These are phyloP conservation scores for Tridacna crocea DNA, from an alignment of 2,888 invertebrate species.

Conservation along the genomic window DNA sequence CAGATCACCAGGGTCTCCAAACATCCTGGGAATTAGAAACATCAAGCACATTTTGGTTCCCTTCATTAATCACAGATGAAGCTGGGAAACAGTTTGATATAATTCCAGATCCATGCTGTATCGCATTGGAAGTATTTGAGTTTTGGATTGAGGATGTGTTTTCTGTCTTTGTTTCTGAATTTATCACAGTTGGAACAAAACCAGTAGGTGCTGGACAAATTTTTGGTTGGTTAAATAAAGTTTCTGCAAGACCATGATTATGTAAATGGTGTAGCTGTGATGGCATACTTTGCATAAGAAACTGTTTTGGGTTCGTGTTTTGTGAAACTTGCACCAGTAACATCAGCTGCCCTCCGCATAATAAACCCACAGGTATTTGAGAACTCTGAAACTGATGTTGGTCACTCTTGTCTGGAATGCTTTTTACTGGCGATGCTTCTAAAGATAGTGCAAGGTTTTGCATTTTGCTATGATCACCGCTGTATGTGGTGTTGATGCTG, in stretches of 20 bases:
- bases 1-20: conserved; percentile 27
- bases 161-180: not conserved
- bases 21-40: not conserved
- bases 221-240: not conserved
- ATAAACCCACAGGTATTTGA: conserved; percentile 31
- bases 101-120: not conserved
- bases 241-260: not conserved
- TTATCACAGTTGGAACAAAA: not conserved
- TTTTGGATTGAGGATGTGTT: too few species aligned
- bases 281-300: conserved; percentile 1
- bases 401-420: not conserved
- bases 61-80: not conserved
- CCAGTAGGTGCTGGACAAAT: not conserved
- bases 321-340: conserved; percentile 43
- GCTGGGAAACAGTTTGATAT: not conserved
- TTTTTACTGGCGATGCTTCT: not conserved
- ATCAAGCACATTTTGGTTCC: conserved; percentile 4
- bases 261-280: conserved; percentile 13
- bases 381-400: not conserved
- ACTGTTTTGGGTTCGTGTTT: conserved; percentile 13
- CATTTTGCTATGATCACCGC: not conserved
- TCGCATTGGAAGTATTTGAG: not conserved
- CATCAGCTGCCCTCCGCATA: conserved; percentile 47
- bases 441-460: not conserved
- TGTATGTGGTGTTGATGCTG: not conserved